Evolutionary conservation across 2,888 invertebrate genomes (phyloP), one percentile per base, ranked within the genome.

Genomic region (Xanthorhoe designata): DNA sequence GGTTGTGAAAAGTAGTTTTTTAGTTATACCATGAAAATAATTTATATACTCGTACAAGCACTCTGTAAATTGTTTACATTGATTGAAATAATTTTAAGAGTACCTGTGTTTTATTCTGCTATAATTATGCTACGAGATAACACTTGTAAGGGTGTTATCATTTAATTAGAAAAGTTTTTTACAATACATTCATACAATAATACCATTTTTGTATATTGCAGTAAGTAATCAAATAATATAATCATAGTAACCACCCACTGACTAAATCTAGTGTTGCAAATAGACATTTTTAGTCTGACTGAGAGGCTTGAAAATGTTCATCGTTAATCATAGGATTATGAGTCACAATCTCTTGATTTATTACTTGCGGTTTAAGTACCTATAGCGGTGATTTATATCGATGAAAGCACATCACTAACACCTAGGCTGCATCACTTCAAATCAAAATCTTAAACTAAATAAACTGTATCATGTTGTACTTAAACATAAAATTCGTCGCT

Each of bases 371-470:
- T 45, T 62, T 47, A 56, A 63, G 59, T 55, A 51, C 51, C 38
- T 51, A 51, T 54, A 64, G 66, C 63, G 61, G 66, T 72, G 72
- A 75, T 78, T 79, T 77, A 81, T 83, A 68, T 72, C 66, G 74
- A 71, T 71, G 62, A 64, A 61, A 66, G 64, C 47, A 66, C 83
- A 62, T 77, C 82, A 70, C 79, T 82, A 85, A 70, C 70, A 73
- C 76, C 73, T 75, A 18, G 58, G 17, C 47, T 49, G 15, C 19
- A 8, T 58, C 64, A 64, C 64, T 59, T 42, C 15, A 7, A 52
- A 35, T 42, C 15, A 10, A 7, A n/a, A n/a, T 56, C 9, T 15
- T 47, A 47, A 35, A 9, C 2, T 35, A 42, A 42, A 2, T 42
- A 13, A 55, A 42, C 55, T 45, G 24, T 45, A 19, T 24, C 4